Evolutionary conservation across 2,113 vertebrate genomes (phyloP).

Genomic region (Malurus alboscapulatus): DNA sequence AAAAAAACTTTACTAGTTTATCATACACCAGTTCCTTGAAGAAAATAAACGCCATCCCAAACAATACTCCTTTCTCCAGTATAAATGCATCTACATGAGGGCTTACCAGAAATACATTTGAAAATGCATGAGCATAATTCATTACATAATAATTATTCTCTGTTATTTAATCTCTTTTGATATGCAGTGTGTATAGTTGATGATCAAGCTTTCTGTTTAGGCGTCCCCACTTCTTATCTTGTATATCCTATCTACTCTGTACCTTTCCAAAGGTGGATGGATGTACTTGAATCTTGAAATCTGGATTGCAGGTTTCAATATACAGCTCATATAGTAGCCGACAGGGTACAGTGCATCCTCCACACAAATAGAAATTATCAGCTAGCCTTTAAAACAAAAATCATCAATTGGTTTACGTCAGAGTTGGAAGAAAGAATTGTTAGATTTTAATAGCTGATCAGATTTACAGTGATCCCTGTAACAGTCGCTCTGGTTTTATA

Average conservation of each 20-base stretch:
- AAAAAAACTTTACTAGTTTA: neutral
- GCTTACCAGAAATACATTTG: neutral
- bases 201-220: neutral
- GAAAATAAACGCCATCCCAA: neutral
- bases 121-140: neutral
- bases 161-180: neutral
- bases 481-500: neutral
- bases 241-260: neutral
- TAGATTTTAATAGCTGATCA: neutral
- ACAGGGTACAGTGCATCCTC: conserved; percentile 63
- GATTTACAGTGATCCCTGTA: neutral
- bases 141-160: neutral
- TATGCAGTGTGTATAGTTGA: neutral
- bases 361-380: conserved; percentile 71
- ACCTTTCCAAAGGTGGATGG: conserved; percentile 74
- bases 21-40: neutral
- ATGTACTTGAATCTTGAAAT: conserved; percentile 54
- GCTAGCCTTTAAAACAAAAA: conserved; percentile 63
- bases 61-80: neutral
- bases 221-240: neutral
- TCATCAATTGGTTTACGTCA: neutral
- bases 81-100: neutral
- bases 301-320: conserved; percentile 57
- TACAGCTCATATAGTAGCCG: conserved; percentile 71
- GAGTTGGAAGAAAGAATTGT: neutral